Percentiles rank a stretch among this genome's conserved stretches.
Conservation (phyloP, 1,140 invertebrate species). For the Orussus abietinus region DNA sequence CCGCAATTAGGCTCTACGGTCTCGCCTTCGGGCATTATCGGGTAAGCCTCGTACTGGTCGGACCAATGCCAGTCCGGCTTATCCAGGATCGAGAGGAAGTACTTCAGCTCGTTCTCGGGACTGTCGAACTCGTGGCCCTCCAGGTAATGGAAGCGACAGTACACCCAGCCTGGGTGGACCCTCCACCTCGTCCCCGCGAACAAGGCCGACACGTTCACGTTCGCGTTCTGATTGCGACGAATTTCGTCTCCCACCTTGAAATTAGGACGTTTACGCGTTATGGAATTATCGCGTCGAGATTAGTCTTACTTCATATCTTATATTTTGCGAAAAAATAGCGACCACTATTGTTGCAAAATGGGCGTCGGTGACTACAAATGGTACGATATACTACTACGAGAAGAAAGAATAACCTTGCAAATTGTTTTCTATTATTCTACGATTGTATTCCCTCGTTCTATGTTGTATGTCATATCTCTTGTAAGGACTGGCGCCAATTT, state of each 20-base stretch:
- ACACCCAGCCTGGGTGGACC: slow-evolving; percentile 86
- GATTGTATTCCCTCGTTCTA: too few relatives aligned
- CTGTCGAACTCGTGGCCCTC: slow-evolving; percentile 67
- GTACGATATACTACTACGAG: too few relatives aligned
- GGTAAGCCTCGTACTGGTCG: slow-evolving; percentile 51
- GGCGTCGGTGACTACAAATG: too few relatives aligned
- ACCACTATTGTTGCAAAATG: too few relatives aligned
- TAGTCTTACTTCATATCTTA: too few relatives aligned
- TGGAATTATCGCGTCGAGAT: too few relatives aligned
- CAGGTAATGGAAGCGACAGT: slow-evolving; percentile 82
- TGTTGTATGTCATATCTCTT: too few relatives aligned
- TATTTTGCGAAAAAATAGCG: too few relatives aligned
- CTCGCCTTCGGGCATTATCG: slow-evolving; percentile 13
- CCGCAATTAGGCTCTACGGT: slow-evolving; percentile 52
- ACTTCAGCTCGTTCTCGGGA: slow-evolving; percentile 69
- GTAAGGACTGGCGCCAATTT: too few relatives aligned
- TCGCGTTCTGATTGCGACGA: slow-evolving; percentile 60
- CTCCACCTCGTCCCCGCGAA: slow-evolving; percentile 72
- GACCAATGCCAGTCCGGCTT: slow-evolving; percentile 58
- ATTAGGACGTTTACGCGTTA: too few relatives aligned
- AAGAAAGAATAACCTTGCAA: too few relatives aligned
- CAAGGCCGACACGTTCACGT: slow-evolving; percentile 65
- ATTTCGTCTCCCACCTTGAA: slow-evolving; percentile 65
- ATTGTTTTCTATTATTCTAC: too few relatives aligned
- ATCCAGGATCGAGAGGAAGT: slow-evolving; percentile 68